A percentile compares a stretch with the other conserved stretches of the same genome.
These are phyloP conservation scores for Eclectus roratus DNA, from an alignment of 2,113 vertebrate species.

Conservation along the genomic window DNA sequence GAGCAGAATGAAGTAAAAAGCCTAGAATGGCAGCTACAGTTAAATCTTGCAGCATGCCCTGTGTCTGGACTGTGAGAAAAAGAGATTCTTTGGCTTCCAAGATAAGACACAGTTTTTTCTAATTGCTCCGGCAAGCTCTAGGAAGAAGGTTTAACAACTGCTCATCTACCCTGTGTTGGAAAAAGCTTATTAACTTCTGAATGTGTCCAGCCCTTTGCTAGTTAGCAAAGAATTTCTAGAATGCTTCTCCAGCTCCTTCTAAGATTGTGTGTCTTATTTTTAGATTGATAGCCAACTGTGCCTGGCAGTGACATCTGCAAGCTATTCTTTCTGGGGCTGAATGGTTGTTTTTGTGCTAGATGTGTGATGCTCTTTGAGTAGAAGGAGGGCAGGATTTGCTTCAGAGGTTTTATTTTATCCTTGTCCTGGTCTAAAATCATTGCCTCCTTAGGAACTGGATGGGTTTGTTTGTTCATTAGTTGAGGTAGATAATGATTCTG, in stretches of 20 bases:
- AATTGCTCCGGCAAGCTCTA: neutral
- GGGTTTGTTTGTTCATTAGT: neutral
- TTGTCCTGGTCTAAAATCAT: neutral
- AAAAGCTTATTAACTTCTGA: neutral
- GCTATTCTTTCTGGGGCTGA: conserved; percentile 44
- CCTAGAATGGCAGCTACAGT: neutral
- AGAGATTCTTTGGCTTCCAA: neutral
- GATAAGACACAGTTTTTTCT: neutral
- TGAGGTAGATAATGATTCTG: neutral
- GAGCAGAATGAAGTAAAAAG: neutral
- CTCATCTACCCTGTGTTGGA: neutral
- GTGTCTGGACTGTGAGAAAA: neutral
- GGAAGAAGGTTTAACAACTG: neutral
- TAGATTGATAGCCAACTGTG: conserved; percentile 42
- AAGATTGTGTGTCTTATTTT: conserved; percentile 1
- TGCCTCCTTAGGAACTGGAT: neutral
- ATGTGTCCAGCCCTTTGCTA: neutral
- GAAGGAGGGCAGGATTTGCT: conserved; percentile 23
- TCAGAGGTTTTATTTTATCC: conserved; percentile 20
- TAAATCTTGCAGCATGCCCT: neutral
- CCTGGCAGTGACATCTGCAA: conserved; percentile 53
- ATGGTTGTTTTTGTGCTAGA: conserved; percentile 56
- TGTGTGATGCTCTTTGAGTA: conserved; percentile 25
- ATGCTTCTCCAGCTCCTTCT: conserved; percentile 7
- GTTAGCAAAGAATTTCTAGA: conserved; percentile 22